Evolutionary conservation across 2,797 vertebrate genomes (phyloP).

Genomic region (Leuciscus waleckii): DNA sequence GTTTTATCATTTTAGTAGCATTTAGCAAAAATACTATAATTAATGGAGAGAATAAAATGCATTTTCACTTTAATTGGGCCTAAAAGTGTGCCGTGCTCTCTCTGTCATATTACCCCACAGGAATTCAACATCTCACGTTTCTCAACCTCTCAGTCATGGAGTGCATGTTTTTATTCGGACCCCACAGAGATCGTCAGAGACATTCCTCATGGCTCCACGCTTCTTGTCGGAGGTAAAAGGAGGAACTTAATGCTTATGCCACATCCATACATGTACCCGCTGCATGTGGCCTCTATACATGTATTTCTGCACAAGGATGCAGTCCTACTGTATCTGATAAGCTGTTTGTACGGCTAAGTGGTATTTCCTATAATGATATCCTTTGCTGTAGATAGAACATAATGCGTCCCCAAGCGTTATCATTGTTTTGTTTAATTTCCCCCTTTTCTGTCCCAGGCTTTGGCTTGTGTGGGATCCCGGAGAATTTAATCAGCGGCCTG

Average conservation of each 20-base stretch:
- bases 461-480: constrained; percentile 85
- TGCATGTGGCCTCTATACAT: constrained; percentile 28
- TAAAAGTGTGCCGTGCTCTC: neutral
- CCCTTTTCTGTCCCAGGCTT: constrained; percentile 75
- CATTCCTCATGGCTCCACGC: constrained; percentile 80
- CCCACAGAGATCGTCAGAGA: constrained; percentile 82
- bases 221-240: constrained; percentile 83
- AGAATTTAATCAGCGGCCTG: constrained; percentile 84
- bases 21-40: neutral
- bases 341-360: constrained; percentile 34
- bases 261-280: neutral
- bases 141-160: constrained; percentile 72
- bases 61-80: neutral
- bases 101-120: constrained; percentile 17
- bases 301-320: constrained; percentile 9
- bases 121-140: constrained; percentile 71
- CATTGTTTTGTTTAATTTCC: constrained; percentile 16
- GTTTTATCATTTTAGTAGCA: neutral
- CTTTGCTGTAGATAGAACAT: constrained; percentile 19
- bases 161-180: constrained; percentile 79
- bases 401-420: constrained; percentile 33
- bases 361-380: constrained; percentile 43
- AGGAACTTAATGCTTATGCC: neutral
- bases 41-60: neutral
- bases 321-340: constrained; percentile 28